Evolutionary conservation across 1,140 invertebrate genomes (phyloP).

Genomic region (Philopotamus ludificatus): DNA sequence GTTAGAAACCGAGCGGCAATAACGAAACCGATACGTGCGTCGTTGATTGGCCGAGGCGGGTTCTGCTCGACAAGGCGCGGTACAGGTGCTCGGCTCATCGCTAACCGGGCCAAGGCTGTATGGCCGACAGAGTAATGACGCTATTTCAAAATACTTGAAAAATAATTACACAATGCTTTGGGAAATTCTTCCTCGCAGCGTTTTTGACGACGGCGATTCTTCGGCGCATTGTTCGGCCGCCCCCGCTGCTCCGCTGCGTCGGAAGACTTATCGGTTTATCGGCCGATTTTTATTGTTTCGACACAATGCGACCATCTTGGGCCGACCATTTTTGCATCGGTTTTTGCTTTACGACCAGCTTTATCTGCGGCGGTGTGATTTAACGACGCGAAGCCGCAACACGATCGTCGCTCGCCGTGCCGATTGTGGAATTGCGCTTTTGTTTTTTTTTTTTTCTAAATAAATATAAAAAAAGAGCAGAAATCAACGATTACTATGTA

Average conservation of each 20-base stretch:
- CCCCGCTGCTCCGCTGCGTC: neutral
- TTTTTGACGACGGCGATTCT: neutral
- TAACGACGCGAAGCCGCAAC: no score
- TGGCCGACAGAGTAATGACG: slow-evolving; percentile 9
- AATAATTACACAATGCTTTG: slow-evolving; percentile 29
- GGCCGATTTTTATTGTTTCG: neutral
- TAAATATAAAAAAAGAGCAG: no score
- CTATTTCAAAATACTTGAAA: slow-evolving; percentile 26
- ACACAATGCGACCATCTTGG: no score
- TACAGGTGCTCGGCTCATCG: slow-evolving; percentile 14
- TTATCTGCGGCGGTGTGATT: no score
- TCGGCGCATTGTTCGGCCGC: neutral
- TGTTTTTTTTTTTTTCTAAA: no score
- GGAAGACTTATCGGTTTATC: neutral
- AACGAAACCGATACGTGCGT: neutral
- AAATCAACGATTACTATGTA: no score
- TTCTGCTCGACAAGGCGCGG: slow-evolving; percentile 7
- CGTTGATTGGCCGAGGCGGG: neutral
- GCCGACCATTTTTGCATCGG: no score
- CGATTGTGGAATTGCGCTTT: no score
- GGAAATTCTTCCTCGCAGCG: slow-evolving; percentile 27
- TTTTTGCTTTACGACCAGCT: no score
- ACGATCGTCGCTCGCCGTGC: no score
- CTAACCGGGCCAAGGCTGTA: slow-evolving; percentile 21
- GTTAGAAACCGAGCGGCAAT: neutral